phyloP scores from a whole-genome alignment of 1,140 invertebrate genomes.

The Diploscapter pachys region DNA sequence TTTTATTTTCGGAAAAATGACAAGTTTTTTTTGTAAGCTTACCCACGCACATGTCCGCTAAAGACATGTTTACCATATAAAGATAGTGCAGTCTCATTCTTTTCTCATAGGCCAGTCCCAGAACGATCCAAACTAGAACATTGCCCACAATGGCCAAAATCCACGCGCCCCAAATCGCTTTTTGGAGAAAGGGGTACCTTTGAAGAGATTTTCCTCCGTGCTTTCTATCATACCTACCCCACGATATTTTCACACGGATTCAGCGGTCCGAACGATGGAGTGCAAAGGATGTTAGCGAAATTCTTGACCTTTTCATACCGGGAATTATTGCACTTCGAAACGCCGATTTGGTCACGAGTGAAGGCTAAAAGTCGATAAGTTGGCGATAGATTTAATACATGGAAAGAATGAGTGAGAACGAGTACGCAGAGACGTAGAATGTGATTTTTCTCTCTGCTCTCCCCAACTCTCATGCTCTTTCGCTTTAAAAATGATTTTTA shows the following conservation, averaged over 20 bases:
- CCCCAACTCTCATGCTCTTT: constrained; percentile 12
- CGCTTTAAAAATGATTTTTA: neutral
- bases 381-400: neutral
- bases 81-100: constrained; percentile 75
- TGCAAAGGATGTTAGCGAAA: constrained; percentile 67
- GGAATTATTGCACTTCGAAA: constrained; percentile 13
- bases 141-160: constrained; percentile 71
- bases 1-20: too few relatives aligned
- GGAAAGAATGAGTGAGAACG: too few relatives aligned
- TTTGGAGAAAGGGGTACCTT: constrained; percentile 67
- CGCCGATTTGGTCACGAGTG: constrained; percentile 15
- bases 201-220: too few relatives aligned
- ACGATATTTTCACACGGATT: constrained; percentile 87
- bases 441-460: constrained; percentile 21
- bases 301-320: constrained; percentile 20
- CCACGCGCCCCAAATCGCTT: constrained; percentile 78
- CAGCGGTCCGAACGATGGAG: constrained; percentile 76
- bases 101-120: constrained; percentile 66
- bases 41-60: constrained; percentile 67
- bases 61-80: constrained; percentile 79
- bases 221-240: constrained; percentile 64
- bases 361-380: neutral
- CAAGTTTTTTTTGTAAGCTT: too few relatives aligned
- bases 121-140: constrained; percentile 74
- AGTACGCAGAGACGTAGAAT: constrained; percentile 6